Evolutionary conservation across 2,888 invertebrate genomes (phyloP), one percentile per base, ranked within the genome.

Genomic region (Papilio demoleus): DNA sequence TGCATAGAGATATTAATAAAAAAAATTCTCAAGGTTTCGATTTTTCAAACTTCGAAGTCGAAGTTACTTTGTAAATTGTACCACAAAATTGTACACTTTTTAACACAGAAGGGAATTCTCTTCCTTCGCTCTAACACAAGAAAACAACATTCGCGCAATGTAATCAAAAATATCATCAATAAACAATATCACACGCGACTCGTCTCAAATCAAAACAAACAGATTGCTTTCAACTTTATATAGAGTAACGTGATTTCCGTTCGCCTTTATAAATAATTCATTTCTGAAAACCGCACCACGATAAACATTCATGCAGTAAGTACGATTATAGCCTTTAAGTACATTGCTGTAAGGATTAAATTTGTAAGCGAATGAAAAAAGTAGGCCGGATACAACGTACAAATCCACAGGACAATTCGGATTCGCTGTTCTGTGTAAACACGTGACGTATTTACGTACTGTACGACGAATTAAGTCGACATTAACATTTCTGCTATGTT

Each of bases 211-310:
- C 60, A 65, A 68, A 60, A 68, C 68, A 68, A 64, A 68, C 64
- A 64, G 50, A 68, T 50, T 22, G 17, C 42, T n/a, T 42, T 65
- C 60, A 65, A 68, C 62, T 64, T 38, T 47, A 53, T 60, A 68
- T 63, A 31, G 59, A 50, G 14, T 60, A 53, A 65, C 38, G 50
- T 40, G 31, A 68, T 68, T 47, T 60, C 65, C 40, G 59, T 59
- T 47, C 47, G 63, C 47, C 45, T 36, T 58, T 64, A 64, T 68
- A 47, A 34, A 68, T 68, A 59, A 64, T 68, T 68, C 65, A 69
- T 65, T 31, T 56, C n/a, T 40, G 34, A 61, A 40, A 65, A 27
- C 17, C 31, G 65, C 12, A 14, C 17, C 24, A 59, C 22, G n/a
- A 58, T 31, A 47, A 59, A 38, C 42, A 45, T 22, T 6, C 22